Evolutionary conservation across 2,113 vertebrate species (phyloP).

Genomic region (Ailurus styani): DNA sequence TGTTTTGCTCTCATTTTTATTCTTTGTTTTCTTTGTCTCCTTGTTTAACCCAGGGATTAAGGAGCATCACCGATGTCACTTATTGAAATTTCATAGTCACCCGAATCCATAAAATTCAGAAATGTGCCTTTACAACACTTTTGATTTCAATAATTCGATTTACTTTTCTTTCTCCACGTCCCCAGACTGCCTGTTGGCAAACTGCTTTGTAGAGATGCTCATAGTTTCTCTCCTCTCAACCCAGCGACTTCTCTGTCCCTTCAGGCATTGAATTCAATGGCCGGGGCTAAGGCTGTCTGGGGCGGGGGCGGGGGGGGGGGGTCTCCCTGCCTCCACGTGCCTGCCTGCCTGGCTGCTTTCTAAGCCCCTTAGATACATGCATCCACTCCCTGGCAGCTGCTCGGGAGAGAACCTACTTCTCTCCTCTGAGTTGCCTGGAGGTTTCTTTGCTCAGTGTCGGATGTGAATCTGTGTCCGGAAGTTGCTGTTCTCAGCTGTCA

Average conservation of each 20-base stretch:
- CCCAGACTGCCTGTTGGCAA: neutral
- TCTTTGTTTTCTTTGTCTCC: neutral
- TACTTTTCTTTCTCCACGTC: neutral
- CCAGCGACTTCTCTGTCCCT: neutral
- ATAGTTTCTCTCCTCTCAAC: neutral
- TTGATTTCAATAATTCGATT: neutral
- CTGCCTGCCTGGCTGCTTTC: neutral
- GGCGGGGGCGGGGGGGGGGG: neutral
- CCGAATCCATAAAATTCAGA: neutral
- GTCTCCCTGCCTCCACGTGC: no score
- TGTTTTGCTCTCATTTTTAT: neutral
- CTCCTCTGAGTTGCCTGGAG: neutral
- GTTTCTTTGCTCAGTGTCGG: neutral
- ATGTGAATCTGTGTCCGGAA: neutral
- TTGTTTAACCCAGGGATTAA: neutral
- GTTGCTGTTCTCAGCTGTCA: neutral
- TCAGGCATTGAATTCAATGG: neutral
- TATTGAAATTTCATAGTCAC: neutral
- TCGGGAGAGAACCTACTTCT: neutral
- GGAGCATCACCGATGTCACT: neutral
- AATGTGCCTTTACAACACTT: neutral
- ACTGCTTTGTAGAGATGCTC: neutral
- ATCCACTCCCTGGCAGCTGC: neutral
- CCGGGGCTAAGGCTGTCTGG: neutral
- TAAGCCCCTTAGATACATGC: neutral